phyloP scores from a whole-genome alignment of 2,113 vertebrate species.

The Coreoperca whiteheadi region DNA sequence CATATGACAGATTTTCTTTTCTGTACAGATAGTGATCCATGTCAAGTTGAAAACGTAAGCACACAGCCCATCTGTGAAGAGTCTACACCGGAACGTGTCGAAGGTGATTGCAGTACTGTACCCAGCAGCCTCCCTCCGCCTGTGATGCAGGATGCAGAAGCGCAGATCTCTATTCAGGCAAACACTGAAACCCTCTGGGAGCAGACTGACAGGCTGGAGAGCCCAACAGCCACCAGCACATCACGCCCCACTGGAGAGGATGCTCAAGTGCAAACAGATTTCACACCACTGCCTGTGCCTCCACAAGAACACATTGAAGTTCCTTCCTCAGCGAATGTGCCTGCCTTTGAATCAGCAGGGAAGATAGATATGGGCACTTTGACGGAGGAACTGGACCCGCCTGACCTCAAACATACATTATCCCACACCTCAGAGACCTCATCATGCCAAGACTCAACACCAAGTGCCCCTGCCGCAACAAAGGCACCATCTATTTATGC shows the following conservation, averaged over 20 bases:
- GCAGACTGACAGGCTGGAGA: conserved; percentile 19
- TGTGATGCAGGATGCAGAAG: conserved; percentile 51
- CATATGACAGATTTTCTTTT: background rate
- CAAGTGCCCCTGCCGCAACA: conserved; percentile 38
- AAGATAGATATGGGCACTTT: conserved; percentile 76
- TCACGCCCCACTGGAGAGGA: conserved; percentile 53
- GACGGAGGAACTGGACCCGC: conserved; percentile 67
- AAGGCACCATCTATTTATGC: conserved; percentile 80
- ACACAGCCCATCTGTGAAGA: conserved; percentile 44
- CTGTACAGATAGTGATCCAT: conserved; percentile 44
- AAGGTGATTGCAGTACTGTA: conserved; percentile 26
- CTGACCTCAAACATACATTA: conserved; percentile 33
- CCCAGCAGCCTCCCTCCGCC: conserved; percentile 19
- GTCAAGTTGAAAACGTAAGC: conserved; percentile 34
- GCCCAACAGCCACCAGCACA: conserved; percentile 4
- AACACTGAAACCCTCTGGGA: conserved; percentile 45
- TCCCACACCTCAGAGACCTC: conserved; percentile 44
- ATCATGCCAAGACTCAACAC: conserved; percentile 34
- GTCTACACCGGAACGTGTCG: conserved; percentile 7
- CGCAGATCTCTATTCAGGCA: conserved; percentile 55
- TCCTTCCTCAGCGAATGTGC: background rate
- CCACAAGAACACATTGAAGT: conserved; percentile 16
- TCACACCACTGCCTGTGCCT: conserved; percentile 21
- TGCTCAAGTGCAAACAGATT: conserved; percentile 68
- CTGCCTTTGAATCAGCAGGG: conserved; percentile 11